Base-by-base conservation (phyloP, 2,113 vertebrate species). In the Penelope pileata region DNA sequence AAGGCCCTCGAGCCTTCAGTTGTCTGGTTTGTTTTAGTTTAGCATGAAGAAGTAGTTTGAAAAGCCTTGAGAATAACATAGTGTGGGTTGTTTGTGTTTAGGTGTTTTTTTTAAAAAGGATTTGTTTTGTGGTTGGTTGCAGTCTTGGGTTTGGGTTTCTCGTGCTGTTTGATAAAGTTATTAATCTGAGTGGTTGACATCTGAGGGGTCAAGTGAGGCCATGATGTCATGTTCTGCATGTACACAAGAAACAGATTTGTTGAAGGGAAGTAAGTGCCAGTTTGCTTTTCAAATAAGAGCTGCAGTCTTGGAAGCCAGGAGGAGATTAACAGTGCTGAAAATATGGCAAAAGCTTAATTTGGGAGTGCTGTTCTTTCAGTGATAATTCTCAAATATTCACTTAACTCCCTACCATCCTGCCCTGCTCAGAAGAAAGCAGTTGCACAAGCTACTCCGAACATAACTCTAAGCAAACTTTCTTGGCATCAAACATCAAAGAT, bases 321-420 rank as follows among this genome's bases (percentile, higher is more conserved):
- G 47, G 27, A 76, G 21, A 45, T n/a, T 23, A 45, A 34, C 26
- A 38, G 34, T n/a, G 69, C 80, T 74, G 60, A 62, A 73, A 83
- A n/a, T 15, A 16, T 1, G 7, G 17, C 32, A 67, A 69, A 68
- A 30, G 21, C 7, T 5, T 4, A 34, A 42, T 6, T 9, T 77
- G 40, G 19, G 40, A 79, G 30, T 56, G 34, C 4, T 13, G 1
- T 38, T 53, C 82, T 36, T 34, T 62, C 45, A 60, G 40, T 38
- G 70, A 36, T 42, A 12, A 2, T 69, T 80, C 53, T 53, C 13
- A 85, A 47, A 75, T 16, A 43, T 34, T 5, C 34, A 43, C 34
- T 27, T 48, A 66, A n/a, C 42, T 78, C 36, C 2, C 1, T 9
- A 17, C 17, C 16, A 11, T 80, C 27, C 75, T 88, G 0, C 0